Evolutionary conservation across 2,888 invertebrate genomes (phyloP).

Genomic region (Clunio marinus): DNA sequence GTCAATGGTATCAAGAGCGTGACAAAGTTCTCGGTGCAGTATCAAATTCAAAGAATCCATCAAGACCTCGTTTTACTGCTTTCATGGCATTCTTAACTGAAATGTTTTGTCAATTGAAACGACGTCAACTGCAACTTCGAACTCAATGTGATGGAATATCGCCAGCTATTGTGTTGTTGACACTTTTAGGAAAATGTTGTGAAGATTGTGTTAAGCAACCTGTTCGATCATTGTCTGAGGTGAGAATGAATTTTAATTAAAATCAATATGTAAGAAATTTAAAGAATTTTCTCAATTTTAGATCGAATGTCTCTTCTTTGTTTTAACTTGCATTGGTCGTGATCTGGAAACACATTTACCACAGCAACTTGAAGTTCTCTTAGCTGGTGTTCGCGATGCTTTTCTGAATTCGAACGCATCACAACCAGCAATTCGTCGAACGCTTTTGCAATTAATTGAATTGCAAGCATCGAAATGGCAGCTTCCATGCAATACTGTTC

Average conservation of each 20-base stretch:
- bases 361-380: slow-evolving; percentile 71
- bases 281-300: slow-evolving; percentile 48
- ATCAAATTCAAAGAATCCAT: slow-evolving; percentile 55
- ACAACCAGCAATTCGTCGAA: slow-evolving; percentile 73
- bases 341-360: slow-evolving; percentile 81
- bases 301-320: slow-evolving; percentile 86
- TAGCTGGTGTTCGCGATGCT: slow-evolving; percentile 77
- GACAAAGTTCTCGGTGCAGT: slow-evolving; percentile 59
- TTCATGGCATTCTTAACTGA: slow-evolving; percentile 87
- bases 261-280: slow-evolving; percentile 27
- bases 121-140: slow-evolving; percentile 57
- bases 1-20: slow-evolving; percentile 84
- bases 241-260: slow-evolving; percentile 47
- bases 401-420: slow-evolving; percentile 71
- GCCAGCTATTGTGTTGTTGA: slow-evolving; percentile 71
- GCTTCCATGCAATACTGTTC: slow-evolving; percentile 69
- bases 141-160: slow-evolving; percentile 58
- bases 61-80: slow-evolving; percentile 68
- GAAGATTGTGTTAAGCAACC: slow-evolving; percentile 81
- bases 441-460: slow-evolving; percentile 83
- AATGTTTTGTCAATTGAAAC: slow-evolving; percentile 82
- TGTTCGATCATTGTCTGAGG: slow-evolving; percentile 75
- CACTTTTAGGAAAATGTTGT: slow-evolving; percentile 83
- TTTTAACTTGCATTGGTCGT: slow-evolving; percentile 80
- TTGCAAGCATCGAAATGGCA: slow-evolving; percentile 88